Conservation (phyloP, 2,113 vertebrate genomes). For the Accipiter virgatus region DNA sequence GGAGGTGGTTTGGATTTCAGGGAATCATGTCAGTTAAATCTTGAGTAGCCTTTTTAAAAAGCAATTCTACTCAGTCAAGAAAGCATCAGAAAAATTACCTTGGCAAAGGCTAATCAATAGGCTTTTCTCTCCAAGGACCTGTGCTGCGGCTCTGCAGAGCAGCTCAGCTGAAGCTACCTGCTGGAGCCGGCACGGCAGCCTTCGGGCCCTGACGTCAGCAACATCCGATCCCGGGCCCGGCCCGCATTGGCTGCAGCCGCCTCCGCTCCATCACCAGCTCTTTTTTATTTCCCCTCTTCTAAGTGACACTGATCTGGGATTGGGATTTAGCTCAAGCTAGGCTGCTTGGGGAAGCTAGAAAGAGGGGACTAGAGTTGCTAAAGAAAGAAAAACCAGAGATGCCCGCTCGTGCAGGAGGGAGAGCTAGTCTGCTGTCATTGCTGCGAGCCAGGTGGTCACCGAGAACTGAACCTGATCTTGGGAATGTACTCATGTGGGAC, state of each 20-base stretch:
- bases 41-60: background rate
- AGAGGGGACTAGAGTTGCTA: slow-evolving; percentile 35
- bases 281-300: background rate
- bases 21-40: background rate
- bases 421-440: slow-evolving; percentile 27
- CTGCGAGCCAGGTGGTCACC: slow-evolving; percentile 37
- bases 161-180: slow-evolving; percentile 36
- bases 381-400: slow-evolving; percentile 33
- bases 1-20: background rate
- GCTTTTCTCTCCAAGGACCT: background rate
- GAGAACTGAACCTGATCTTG: slow-evolving; percentile 15
- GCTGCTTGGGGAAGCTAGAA: slow-evolving; percentile 29
- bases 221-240: background rate
- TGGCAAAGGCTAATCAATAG: background rate
- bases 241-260: slow-evolving; percentile 68
- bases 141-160: slow-evolving; percentile 6
- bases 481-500: background rate
- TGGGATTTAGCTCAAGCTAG: slow-evolving; percentile 54
- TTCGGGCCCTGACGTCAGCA: slow-evolving; percentile 18
- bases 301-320: slow-evolving; percentile 55
- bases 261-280: slow-evolving; percentile 71
- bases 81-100: background rate
- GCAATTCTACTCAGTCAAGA: background rate
- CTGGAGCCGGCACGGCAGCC: slow-evolving; percentile 43
- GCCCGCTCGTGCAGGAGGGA: background rate